Percentiles rank a stretch among this genome's conserved stretches.
Evolutionary conservation across 2,888 invertebrate species (phyloP).

Genomic region (Trypoxylon attenuatum): DNA sequence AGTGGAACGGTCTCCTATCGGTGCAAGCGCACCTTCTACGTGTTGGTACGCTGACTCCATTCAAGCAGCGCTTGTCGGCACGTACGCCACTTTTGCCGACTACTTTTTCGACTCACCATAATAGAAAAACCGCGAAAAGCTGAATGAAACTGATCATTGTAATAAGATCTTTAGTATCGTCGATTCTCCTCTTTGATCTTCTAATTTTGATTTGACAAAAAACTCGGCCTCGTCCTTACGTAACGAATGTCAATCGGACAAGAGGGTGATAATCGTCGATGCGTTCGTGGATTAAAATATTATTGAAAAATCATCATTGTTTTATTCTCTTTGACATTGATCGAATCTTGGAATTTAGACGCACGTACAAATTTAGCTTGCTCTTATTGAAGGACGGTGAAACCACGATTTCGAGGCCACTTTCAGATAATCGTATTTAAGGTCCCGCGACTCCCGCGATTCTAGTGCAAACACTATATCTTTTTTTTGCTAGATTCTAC

Average conservation of each 20-base stretch:
- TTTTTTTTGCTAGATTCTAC: no score
- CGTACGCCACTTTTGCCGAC: slow-evolving; percentile 65
- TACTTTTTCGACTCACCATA: slow-evolving; percentile 25
- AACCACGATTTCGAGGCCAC: no score
- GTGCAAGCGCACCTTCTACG: slow-evolving; percentile 26
- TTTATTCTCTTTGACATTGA: no score
- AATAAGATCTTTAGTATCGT: not conserved
- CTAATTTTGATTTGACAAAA: not conserved
- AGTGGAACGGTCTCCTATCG: slow-evolving; percentile 11
- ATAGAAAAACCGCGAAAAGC: slow-evolving; percentile 23
- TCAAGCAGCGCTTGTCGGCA: slow-evolving; percentile 65
- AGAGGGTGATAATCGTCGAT: slow-evolving; percentile 1
- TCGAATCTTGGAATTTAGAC: no score
- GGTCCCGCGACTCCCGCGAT: no score
- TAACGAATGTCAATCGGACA: slow-evolving; percentile 59
- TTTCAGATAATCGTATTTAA: no score
- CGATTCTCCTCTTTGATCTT: no score
- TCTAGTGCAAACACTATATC: no score
- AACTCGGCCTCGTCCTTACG: slow-evolving; percentile 40
- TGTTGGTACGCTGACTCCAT: slow-evolving; percentile 59
- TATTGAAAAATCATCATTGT: not conserved
- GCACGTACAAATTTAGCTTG: no score
- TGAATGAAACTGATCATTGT: slow-evolving; percentile 43
- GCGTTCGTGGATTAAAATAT: no score
- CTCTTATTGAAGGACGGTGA: no score